These are phyloP conservation scores for Paragorgia papillata DNA, from an alignment of 92 coral and sea anemone genomes.

Conservation along the genomic window DNA sequence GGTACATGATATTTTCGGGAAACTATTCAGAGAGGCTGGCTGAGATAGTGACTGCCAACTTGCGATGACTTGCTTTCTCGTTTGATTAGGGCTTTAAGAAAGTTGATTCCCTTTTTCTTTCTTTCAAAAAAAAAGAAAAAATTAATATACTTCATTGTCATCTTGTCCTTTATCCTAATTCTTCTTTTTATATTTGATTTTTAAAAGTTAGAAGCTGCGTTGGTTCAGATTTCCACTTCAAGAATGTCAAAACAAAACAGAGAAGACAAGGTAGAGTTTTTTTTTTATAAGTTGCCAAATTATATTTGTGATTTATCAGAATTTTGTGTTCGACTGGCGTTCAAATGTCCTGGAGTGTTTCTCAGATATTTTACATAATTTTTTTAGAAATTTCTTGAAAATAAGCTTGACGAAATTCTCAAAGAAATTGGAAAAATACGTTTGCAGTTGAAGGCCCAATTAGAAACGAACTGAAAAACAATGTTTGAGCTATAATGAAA, in stretches of 20 bases:
- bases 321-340: too few species aligned
- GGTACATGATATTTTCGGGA: too few species aligned
- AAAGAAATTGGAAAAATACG: slow-evolving; percentile 37
- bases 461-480: not conserved
- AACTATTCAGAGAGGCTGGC: too few species aligned
- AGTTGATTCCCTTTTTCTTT: too few species aligned
- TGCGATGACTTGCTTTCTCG: too few species aligned
- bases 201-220: slow-evolving; percentile 18
- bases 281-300: not conserved
- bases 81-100: too few species aligned
- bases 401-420: slow-evolving; percentile 32
- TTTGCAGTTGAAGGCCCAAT: slow-evolving; percentile 9
- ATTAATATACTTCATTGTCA: not conserved
- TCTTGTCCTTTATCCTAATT: not conserved
- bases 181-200: too few species aligned
- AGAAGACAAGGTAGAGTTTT: slow-evolving; percentile 30
- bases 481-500: not conserved
- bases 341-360: too few species aligned
- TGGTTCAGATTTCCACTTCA: slow-evolving; percentile 5
- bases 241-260: slow-evolving; percentile 13
- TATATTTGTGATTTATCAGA: too few species aligned
- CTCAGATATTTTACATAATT: too few species aligned
- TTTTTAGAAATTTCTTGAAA: slow-evolving; percentile 16
- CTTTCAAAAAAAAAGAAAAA: too few species aligned
- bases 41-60: too few species aligned